Evolutionary conservation across 2,888 invertebrate species (phyloP).

Genomic region (Keiferia lycopersicella): DNA sequence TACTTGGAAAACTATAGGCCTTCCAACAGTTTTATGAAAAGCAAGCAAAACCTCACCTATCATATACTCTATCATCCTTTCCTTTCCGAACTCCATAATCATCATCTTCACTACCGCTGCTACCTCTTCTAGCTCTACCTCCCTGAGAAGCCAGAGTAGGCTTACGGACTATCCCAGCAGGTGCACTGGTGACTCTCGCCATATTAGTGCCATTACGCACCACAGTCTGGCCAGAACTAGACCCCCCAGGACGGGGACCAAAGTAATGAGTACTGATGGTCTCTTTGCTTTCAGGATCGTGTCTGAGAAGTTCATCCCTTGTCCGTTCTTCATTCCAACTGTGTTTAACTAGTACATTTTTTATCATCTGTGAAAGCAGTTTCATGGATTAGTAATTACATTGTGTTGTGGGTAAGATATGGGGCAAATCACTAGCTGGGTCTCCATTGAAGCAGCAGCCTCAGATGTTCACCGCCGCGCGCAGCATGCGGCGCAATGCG

Average conservation of each 20-base stretch:
- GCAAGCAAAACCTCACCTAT: conserved; percentile 72
- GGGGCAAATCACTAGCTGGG: no score
- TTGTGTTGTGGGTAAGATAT: neutral
- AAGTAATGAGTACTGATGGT: conserved; percentile 42
- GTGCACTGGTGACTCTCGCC: conserved; percentile 53
- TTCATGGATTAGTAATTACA: neutral
- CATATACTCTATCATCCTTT: conserved; percentile 83
- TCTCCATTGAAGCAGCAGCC: no score
- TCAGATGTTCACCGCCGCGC: no score
- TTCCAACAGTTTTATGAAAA: no score
- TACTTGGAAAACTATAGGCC: no score
- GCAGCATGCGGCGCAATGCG: no score
- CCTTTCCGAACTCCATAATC: conserved; percentile 82
- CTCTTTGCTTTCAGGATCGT: conserved; percentile 71
- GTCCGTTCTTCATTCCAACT: conserved; percentile 81
- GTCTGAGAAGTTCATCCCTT: conserved; percentile 74
- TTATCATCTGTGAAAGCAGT: conserved; percentile 69
- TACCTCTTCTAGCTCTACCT: conserved; percentile 72
- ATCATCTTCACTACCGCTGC: conserved; percentile 82
- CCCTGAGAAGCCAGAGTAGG: conserved; percentile 50
- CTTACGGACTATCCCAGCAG: conserved; percentile 47
- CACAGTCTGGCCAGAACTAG: conserved; percentile 52
- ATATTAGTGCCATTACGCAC: conserved; percentile 46
- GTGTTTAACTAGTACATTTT: conserved; percentile 77
- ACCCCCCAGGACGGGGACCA: conserved; percentile 52